These are phyloP conservation scores for Leucosticte australis DNA, from an alignment of 2,113 vertebrate genomes.

Conservation along the genomic window DNA sequence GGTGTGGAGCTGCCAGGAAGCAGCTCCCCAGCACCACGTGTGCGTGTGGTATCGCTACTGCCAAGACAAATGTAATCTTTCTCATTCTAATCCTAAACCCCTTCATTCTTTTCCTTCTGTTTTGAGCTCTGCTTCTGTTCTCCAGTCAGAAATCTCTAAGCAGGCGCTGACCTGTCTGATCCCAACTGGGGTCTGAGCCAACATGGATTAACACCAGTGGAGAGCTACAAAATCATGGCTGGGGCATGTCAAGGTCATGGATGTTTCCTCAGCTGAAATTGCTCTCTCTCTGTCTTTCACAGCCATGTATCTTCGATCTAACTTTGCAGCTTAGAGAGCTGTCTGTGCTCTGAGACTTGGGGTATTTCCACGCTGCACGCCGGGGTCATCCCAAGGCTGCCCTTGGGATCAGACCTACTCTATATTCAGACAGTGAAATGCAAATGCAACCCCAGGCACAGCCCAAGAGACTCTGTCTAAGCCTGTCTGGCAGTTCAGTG, in stretches of 20 bases:
- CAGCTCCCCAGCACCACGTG: not conserved
- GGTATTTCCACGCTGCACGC: not conserved
- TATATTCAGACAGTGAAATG: not conserved
- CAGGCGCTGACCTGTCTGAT: constrained; percentile 37
- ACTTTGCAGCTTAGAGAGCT: not conserved
- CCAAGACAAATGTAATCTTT: not conserved
- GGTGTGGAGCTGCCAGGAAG: not conserved
- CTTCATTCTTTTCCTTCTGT: not conserved
- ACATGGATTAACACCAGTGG: constrained; percentile 32
- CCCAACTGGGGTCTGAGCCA: constrained; percentile 38
- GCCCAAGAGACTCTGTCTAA: not conserved
- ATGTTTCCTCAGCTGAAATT: constrained; percentile 23
- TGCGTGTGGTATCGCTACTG: not conserved
- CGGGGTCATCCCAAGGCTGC: not conserved
- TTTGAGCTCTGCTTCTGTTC: not conserved
- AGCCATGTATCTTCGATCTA: not conserved
- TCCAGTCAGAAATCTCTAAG: not conserved
- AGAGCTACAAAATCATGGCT: constrained; percentile 19
- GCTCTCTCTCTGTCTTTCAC: rapidly evolving
- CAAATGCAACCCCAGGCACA: not conserved
- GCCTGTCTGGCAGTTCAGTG: not conserved
- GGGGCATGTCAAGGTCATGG: constrained; percentile 16
- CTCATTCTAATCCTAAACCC: not conserved
- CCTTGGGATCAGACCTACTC: not conserved
- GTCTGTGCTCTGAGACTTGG: not conserved